Evolutionary conservation across 1,140 invertebrate genomes (phyloP).

Genomic region (Temnothorax longispinosus): DNA sequence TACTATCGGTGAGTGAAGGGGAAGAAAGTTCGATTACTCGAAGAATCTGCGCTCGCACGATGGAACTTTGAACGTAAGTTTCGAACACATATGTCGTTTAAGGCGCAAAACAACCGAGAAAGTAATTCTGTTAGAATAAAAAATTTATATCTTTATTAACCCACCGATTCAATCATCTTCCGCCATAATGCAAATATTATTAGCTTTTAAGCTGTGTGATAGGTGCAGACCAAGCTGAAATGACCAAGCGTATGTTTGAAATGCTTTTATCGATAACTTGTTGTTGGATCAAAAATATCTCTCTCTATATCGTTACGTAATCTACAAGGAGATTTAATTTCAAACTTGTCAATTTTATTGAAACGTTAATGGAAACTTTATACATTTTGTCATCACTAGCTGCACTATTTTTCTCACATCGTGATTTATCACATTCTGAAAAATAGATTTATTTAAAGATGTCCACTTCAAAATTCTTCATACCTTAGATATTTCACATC

Average conservation of each 20-base stretch:
- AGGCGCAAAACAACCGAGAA: not conserved
- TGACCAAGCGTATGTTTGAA: not conserved
- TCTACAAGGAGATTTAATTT: not conserved
- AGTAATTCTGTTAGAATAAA: constrained; percentile 26
- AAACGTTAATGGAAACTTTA: not conserved
- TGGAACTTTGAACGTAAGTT: not conserved
- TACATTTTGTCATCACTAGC: not conserved
- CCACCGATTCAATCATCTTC: constrained; percentile 21
- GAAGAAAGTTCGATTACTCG: constrained; percentile 19
- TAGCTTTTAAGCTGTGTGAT: not conserved
- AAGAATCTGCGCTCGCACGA: not conserved
- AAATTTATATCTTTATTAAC: constrained; percentile 35
- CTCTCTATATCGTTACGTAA: not conserved
- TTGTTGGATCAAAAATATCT: not conserved
- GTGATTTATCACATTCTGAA: not conserved
- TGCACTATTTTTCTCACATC: not conserved
- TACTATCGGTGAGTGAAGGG: not conserved
- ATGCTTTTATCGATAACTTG: not conserved
- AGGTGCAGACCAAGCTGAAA: not conserved
- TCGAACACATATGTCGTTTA: not conserved
- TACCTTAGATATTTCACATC: not conserved
- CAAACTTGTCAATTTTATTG: not conserved
- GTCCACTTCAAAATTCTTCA: not conserved
- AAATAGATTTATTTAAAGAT: not conserved
- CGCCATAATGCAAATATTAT: not conserved